A percentile compares a stretch with the other conserved stretches of the same genome.
Conservation (phyloP, 2,113 vertebrate species). For the Trematocara nigrifrons region DNA sequence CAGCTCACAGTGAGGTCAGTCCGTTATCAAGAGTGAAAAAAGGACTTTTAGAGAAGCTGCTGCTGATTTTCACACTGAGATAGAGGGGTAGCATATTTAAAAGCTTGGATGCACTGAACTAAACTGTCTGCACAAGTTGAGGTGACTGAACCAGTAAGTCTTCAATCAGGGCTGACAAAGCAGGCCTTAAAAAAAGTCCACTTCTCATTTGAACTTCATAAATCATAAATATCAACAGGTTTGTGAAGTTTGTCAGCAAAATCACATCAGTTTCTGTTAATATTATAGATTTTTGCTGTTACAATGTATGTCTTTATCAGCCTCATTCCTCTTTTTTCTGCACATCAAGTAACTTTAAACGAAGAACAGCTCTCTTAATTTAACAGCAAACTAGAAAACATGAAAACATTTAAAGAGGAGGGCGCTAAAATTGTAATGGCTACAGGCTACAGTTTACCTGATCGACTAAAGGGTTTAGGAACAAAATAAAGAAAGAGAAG, state of each 20-base stretch:
- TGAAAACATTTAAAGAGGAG: background rate
- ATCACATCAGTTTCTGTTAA: background rate
- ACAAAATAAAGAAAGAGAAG: background rate
- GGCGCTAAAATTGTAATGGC: background rate
- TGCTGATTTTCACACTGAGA: background rate
- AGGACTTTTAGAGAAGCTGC: background rate
- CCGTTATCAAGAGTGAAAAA: background rate
- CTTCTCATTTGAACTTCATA: background rate
- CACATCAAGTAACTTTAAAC: background rate
- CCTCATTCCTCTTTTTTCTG: background rate
- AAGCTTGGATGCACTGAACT: background rate
- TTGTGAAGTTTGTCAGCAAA: background rate
- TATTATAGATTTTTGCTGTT: background rate
- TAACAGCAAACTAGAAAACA: background rate
- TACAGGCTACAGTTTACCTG: background rate
- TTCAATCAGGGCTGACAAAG: background rate
- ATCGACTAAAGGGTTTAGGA: background rate
- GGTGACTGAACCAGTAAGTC: background rate
- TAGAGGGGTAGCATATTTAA: background rate
- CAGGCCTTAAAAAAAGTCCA: background rate
- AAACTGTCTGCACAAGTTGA: background rate
- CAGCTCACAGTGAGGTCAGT: background rate
- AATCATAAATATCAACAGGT: background rate
- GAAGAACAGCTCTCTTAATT: background rate
- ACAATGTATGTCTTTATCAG: background rate